Conservation (phyloP, 30 jellyfish, hydroid and myxozoan genomes). For the Turritopsis dohrnii region DNA sequence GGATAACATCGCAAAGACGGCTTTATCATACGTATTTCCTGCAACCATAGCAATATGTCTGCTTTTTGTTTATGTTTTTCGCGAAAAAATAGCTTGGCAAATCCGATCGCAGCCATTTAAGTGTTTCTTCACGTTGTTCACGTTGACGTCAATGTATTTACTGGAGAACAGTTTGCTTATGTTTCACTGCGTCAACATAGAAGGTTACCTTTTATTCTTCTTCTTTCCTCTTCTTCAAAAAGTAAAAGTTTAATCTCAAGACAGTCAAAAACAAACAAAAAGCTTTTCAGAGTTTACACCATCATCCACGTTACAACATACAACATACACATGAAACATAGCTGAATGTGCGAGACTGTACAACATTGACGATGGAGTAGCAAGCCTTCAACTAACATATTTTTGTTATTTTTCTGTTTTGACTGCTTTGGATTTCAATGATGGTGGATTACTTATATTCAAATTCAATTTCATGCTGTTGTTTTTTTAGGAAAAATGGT, state of each 20-base stretch:
- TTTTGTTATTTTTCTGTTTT: too few species aligned
- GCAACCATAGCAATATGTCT: not conserved
- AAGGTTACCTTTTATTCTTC: not conserved
- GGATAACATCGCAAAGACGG: not conserved
- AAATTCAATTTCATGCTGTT: not conserved
- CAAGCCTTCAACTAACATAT: too few species aligned
- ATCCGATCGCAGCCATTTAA: not conserved
- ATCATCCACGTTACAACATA: too few species aligned
- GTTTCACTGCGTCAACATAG: not conserved
- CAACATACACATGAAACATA: too few species aligned
- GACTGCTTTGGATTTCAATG: too few species aligned
- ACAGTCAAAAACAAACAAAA: too few species aligned
- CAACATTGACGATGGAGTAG: too few species aligned
- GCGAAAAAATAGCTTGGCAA: not conserved
- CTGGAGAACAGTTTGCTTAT: not conserved
- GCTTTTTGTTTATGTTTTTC: not conserved
- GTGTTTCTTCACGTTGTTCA: not conserved
- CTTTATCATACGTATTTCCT: not conserved
- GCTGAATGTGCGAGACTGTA: too few species aligned
- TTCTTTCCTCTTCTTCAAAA: not conserved
- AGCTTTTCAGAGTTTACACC: too few species aligned
- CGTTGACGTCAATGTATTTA: not conserved
- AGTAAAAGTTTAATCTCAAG: not conserved
- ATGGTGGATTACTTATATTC: too few species aligned
- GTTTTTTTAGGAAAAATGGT: conserved; percentile 28